These are phyloP conservation scores for Anguilla pacifica DNA, from an alignment of 2,797 vertebrate genomes.

Conservation along the genomic window DNA sequence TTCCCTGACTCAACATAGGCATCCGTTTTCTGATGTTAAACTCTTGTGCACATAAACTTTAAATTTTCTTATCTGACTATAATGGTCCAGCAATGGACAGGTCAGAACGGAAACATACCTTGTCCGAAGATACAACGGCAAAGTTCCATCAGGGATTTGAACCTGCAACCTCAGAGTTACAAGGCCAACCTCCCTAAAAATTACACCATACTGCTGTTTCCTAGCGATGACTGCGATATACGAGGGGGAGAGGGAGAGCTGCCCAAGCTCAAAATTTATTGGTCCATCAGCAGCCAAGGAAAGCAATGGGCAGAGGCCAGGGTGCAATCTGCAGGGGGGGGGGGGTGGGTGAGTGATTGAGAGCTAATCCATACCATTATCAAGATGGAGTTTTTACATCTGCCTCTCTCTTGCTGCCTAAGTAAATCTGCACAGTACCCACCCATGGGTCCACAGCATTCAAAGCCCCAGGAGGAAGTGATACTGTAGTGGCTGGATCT, in stretches of 20 bases:
- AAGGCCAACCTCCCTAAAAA: neutral
- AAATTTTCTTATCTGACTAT: too few species aligned
- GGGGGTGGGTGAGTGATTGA: neutral
- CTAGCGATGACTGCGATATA: neutral
- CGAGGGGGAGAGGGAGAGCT: neutral
- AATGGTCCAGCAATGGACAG: too few species aligned
- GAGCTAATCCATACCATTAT: conserved; percentile 14
- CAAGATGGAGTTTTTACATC: neutral
- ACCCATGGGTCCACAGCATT: neutral
- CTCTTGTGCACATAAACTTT: too few species aligned
- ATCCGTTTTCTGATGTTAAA: neutral
- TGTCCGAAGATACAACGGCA: neutral
- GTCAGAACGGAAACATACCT: neutral
- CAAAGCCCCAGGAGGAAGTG: neutral
- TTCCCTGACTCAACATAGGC: neutral
- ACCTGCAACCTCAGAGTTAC: neutral
- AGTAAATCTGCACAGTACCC: neutral
- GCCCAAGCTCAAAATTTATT: neutral
- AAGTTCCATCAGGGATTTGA: neutral
- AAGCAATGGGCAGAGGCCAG: neutral
- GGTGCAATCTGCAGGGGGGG: neutral
- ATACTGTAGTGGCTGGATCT: neutral
- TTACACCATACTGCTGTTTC: neutral
- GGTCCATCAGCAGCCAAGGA: neutral
- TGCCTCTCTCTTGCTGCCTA: neutral